These are phyloP conservation scores for Aurelia aurita DNA, from an alignment of 30 jellyfish, hydroid and myxozoan species.

Conservation along the genomic window DNA sequence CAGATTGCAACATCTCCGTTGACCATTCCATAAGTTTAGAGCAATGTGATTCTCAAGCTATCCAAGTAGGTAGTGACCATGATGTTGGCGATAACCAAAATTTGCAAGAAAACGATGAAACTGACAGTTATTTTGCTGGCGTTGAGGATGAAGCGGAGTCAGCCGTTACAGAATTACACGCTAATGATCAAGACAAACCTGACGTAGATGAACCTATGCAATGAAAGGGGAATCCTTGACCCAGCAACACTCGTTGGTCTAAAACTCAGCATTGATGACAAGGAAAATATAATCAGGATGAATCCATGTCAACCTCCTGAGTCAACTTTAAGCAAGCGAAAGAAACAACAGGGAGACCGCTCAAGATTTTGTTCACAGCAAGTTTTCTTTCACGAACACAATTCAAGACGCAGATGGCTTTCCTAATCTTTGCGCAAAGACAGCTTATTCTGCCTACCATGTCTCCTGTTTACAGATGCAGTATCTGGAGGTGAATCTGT, in stretches of 20 bases:
- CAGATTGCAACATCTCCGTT: not conserved
- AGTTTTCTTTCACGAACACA: conserved; percentile 12
- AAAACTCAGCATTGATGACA: conserved; percentile 10
- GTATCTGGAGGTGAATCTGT: too few species aligned
- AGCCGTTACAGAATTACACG: not conserved
- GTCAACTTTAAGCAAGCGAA: conserved; percentile 10
- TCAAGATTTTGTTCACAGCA: conserved; percentile 20
- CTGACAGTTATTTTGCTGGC: too few species aligned
- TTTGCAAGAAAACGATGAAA: too few species aligned
- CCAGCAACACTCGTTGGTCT: conserved; percentile 35
- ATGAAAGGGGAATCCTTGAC: not conserved
- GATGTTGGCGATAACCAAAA: not conserved
- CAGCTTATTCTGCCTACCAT: not conserved
- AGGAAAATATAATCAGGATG: conserved; percentile 3
- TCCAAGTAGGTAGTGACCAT: too few species aligned
- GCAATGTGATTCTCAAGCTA: not conserved
- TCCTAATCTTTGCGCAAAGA: conserved; percentile 37
- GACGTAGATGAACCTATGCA: not conserved
- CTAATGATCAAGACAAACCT: too few species aligned
- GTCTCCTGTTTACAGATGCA: too few species aligned
- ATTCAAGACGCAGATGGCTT: conserved; percentile 6
- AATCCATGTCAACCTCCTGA: conserved; percentile 35
- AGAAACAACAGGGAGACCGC: conserved; percentile 26
- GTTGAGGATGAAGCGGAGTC: not conserved
- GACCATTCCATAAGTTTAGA: not conserved